Conservation (phyloP, 2,797 vertebrate genomes). For the Phataginus tricuspis region DNA sequence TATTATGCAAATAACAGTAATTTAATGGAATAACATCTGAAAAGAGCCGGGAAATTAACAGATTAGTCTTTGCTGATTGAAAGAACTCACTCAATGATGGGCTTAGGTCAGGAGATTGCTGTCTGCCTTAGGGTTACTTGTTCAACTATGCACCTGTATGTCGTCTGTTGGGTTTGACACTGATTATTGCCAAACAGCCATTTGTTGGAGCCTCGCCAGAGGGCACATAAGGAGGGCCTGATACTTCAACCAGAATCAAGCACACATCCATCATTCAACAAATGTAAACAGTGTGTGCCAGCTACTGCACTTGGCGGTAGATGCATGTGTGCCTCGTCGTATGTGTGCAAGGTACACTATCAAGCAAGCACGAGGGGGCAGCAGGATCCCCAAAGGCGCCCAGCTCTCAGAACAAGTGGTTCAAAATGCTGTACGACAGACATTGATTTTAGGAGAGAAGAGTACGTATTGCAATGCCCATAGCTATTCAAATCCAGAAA, state of each 20-base stretch:
- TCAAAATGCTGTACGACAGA: constrained; percentile 1
- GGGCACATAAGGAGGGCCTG: background rate
- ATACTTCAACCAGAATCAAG: background rate
- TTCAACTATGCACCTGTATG: background rate
- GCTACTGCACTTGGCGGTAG: background rate
- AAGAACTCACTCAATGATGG: background rate
- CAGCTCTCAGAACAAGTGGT: background rate
- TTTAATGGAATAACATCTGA: background rate
- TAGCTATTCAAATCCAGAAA: background rate
- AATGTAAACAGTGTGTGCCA: background rate
- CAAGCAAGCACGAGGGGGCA: constrained; percentile 71
- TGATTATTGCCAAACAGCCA: background rate
- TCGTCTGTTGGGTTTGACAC: background rate
- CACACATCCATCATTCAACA: background rate
- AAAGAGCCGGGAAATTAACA: background rate
- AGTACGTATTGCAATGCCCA: background rate
- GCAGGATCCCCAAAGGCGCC: constrained; percentile 51
- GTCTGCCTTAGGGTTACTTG: background rate
- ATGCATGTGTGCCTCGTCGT: background rate
- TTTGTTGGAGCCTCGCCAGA: background rate
- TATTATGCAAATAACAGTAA: background rate
- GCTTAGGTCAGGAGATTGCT: background rate
- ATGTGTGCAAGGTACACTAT: background rate
- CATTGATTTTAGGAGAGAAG: background rate
- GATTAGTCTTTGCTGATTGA: background rate